phyloP scores from a whole-genome alignment of 1,140 invertebrate genomes.

The Cydia amplana region DNA sequence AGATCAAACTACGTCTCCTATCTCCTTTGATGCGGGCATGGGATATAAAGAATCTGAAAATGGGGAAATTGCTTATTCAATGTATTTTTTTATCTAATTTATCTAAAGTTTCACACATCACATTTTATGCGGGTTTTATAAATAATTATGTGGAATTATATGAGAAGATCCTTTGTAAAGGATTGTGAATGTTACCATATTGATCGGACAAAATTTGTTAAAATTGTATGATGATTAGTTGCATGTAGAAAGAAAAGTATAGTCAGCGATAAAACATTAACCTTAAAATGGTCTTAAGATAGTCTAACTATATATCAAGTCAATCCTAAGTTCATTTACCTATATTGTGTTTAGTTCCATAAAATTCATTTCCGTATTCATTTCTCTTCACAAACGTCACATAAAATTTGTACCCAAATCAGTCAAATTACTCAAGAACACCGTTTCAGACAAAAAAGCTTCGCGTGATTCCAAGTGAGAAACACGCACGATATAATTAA shows the following conservation, averaged over 20 bases:
- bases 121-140: neutral
- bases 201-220: no score
- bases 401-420: neutral
- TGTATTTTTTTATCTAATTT: constrained; percentile 11
- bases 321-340: no score
- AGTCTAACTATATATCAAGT: no score
- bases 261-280: no score
- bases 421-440: constrained; percentile 2
- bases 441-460: constrained; percentile 21
- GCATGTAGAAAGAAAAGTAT: no score
- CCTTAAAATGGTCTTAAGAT: no score
- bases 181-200: neutral
- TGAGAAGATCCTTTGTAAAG: neutral
- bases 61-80: constrained; percentile 1
- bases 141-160: neutral
- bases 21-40: constrained; percentile 1
- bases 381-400: neutral
- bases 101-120: neutral
- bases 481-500: constrained; percentile 28
- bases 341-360: neutral
- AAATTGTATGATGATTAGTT: no score
- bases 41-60: constrained; percentile 9
- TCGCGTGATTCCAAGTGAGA: constrained; percentile 13
- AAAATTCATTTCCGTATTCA: neutral
- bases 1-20: neutral